These are phyloP conservation scores for Drosophila carrolli DNA, from an alignment of 1,140 invertebrate species.

Conservation along the genomic window DNA sequence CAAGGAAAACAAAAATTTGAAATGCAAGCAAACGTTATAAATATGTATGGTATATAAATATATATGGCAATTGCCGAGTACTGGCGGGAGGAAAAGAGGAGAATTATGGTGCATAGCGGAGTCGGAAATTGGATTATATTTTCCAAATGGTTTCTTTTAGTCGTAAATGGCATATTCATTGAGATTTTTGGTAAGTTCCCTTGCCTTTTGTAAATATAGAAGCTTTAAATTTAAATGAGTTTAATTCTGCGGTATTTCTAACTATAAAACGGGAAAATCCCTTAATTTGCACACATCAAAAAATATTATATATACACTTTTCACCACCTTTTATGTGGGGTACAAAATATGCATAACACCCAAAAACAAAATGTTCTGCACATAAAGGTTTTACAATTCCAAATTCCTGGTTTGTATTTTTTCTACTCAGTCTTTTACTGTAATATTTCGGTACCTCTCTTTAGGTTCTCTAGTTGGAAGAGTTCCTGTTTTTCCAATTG, in stretches of 20 bases:
- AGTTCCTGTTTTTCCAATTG: background rate
- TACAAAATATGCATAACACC: too few species aligned
- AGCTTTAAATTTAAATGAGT: background rate
- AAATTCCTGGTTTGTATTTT: background rate
- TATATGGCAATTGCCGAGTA: conserved; percentile 22
- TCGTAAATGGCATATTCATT: conserved; percentile 9
- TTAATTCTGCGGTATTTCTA: too few species aligned
- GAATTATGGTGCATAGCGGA: conserved; percentile 14
- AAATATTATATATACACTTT: too few species aligned
- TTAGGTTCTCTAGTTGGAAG: background rate
- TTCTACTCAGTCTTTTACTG: background rate
- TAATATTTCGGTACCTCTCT: background rate
- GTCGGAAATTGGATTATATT: conserved; percentile 70
- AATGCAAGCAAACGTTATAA: conserved; percentile 51
- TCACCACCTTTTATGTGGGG: too few species aligned
- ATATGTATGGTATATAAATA: conserved; percentile 61
- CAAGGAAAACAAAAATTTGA: conserved; percentile 23
- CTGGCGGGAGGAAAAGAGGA: background rate
- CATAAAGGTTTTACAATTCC: too few species aligned
- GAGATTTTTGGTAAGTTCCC: conserved; percentile 1
- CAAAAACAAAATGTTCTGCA: too few species aligned
- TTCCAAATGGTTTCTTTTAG: conserved; percentile 69
- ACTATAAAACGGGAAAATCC: too few species aligned
- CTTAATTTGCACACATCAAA: too few species aligned
- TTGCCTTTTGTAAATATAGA: too few species aligned